These are phyloP conservation scores for Pterostichus madidus DNA, from an alignment of 2,888 invertebrate species.

Conservation along the genomic window DNA sequence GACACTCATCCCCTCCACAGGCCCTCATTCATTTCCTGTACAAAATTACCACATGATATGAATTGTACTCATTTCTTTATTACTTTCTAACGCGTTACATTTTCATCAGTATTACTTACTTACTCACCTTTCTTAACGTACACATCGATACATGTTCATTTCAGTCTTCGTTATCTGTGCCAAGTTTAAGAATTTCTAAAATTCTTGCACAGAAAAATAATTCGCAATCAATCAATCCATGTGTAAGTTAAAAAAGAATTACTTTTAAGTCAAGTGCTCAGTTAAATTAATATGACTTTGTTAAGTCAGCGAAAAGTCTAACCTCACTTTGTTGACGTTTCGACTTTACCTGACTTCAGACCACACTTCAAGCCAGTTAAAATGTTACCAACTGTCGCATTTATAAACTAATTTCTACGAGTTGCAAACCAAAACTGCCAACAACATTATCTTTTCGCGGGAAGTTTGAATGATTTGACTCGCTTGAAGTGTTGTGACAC, in stretches of 20 bases:
- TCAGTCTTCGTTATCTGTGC: conserved; percentile 31
- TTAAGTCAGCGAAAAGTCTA: conserved; percentile 23
- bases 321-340: conserved; percentile 1
- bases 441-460: conserved; percentile 41
- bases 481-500: conserved; percentile 5
- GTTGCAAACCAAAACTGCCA: conserved; percentile 60
- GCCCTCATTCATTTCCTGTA: conserved; percentile 39
- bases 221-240: neutral
- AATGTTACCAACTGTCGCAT: conserved; percentile 19
- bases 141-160: neutral
- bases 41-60: conserved; percentile 28
- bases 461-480: neutral
- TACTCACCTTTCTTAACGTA: conserved; percentile 45
- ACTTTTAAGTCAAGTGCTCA: conserved; percentile 48
- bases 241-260: conserved; percentile 49
- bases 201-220: conserved; percentile 45
- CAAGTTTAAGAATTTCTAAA: conserved; percentile 36
- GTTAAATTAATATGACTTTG: conserved; percentile 57
- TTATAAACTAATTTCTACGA: conserved; percentile 39
- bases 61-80: conserved; percentile 16
- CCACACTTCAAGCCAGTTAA: conserved; percentile 4
- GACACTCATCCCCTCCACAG: conserved; percentile 48
- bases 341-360: conserved; percentile 7
- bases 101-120: conserved; percentile 22
- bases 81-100: conserved; percentile 8